These are phyloP conservation scores for Ornithorhynchus anatinus DNA, from an alignment of 2,113 vertebrate species.

Conservation along the genomic window DNA sequence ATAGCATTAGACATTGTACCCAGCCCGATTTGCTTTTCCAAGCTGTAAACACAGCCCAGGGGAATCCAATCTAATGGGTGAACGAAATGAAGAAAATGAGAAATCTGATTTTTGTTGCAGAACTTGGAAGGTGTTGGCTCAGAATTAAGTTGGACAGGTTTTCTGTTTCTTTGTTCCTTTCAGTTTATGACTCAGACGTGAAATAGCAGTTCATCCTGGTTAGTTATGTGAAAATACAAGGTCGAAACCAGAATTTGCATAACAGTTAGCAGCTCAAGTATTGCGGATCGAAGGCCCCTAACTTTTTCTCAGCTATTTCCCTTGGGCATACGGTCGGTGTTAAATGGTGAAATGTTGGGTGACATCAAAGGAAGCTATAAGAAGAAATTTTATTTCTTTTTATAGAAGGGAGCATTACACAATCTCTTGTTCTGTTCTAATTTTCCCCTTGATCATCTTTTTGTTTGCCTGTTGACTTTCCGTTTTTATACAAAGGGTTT, in stretches of 20 bases:
- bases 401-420: not conserved
- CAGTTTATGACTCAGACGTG: constrained; percentile 27
- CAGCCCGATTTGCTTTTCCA: not conserved
- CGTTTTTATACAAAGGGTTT: too few species aligned
- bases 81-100: not conserved
- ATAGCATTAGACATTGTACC: too few species aligned
- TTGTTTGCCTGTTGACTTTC: constrained; percentile 40
- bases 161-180: constrained; percentile 20
- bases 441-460: constrained; percentile 10
- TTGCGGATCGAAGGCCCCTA: constrained; percentile 13
- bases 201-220: constrained; percentile 3
- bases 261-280: not conserved
- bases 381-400: not conserved
- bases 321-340: constrained; percentile 49
- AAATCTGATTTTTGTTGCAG: not conserved
- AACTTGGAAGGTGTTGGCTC: constrained; percentile 16
- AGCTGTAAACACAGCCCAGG: not conserved
- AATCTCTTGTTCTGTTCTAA: constrained; percentile 22
- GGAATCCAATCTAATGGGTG: not conserved
- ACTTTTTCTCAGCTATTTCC: constrained; percentile 22
- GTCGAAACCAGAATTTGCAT: constrained; percentile 42
- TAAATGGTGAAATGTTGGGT: constrained; percentile 38
- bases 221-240: constrained; percentile 20
- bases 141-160: constrained; percentile 19
- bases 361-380: constrained; percentile 3